These are phyloP conservation scores for Pediacus dermestoides DNA, from an alignment of 2,888 invertebrate species.

Conservation along the genomic window DNA sequence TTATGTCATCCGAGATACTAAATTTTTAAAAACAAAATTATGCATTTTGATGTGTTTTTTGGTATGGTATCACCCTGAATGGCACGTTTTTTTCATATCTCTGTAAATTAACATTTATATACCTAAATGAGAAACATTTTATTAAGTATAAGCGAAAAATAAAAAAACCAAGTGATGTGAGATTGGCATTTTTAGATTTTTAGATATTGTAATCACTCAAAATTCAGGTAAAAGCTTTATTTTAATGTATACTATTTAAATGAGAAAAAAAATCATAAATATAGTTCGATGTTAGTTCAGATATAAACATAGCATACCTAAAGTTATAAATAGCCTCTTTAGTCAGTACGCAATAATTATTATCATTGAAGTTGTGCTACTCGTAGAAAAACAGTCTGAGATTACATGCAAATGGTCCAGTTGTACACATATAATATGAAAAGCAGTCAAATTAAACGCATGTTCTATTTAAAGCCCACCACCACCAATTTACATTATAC, in stretches of 20 bases:
- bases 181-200: constrained; percentile 39
- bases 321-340: constrained; percentile 44
- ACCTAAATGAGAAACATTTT: too few relatives aligned
- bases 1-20: constrained; percentile 49
- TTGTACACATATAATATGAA: constrained; percentile 37
- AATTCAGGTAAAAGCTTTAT: constrained; percentile 50
- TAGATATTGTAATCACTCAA: constrained; percentile 40
- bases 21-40: constrained; percentile 47
- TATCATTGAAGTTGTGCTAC: constrained; percentile 49
- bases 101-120: constrained; percentile 39
- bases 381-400: constrained; percentile 44
- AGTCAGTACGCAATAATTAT: constrained; percentile 49
- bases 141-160: constrained; percentile 45
- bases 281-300: constrained; percentile 52
- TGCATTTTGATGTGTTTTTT: constrained; percentile 49
- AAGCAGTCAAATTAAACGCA: too few relatives aligned
- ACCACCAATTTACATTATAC: too few relatives aligned
- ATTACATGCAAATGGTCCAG: constrained; percentile 42
- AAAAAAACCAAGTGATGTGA: constrained; percentile 32
- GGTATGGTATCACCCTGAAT: constrained; percentile 73
- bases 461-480: too few relatives aligned
- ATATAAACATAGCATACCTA: constrained; percentile 46
- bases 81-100: constrained; percentile 59
- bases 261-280: constrained; percentile 39
- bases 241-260: constrained; percentile 47